Evolutionary conservation across 2,797 vertebrate species (phyloP), one percentile per base, ranked within the genome.

Genomic region (Podarcis lilfordi): DNA sequence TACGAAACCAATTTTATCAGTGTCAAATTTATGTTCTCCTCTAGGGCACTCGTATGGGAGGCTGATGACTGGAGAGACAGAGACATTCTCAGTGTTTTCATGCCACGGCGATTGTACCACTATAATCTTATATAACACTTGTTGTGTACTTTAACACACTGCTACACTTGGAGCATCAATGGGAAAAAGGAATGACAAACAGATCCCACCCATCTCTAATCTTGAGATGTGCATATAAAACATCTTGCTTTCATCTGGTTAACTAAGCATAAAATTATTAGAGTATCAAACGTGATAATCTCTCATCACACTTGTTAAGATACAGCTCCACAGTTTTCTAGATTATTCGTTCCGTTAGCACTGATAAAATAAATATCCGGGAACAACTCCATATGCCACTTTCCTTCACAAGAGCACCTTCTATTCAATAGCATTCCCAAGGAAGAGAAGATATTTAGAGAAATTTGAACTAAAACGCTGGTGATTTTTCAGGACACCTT

Each of bases 41-140:
- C 8, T 32, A 81, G 55, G 37, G 8, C 13, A 5, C 10, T 68
- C 6, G 2, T 23, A 86, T 75, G 37, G 45, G 64, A 90, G 71
- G 45, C 3, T 82, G 19, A 35, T 82, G 17, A 0, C 0, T 5
- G 13, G 37, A 74, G 10, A 50, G 32, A 35, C 35, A 64, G 59
- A 43, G 5, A 43, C 0, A 45, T 1, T 40, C 40, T 77, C 66
- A 68, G 76, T 32, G 1, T 2, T 90, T 71, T 37, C 68, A 66
- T 87, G 88, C 81, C 21, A 87, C 80, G 3, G 23, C 6, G 23
- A 50, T 50, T 29, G 8, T 50, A 4, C 59, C 5, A 8, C 5
- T 27, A 10, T 0, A 0, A n/a, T 3, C 1, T 90, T 72, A 3
- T 0, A 19, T 8, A 19, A 3, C 3, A 66, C 81, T 72, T 0